Conservation (phyloP, 2,888 invertebrate species). For the Hylaea fasciaria region DNA sequence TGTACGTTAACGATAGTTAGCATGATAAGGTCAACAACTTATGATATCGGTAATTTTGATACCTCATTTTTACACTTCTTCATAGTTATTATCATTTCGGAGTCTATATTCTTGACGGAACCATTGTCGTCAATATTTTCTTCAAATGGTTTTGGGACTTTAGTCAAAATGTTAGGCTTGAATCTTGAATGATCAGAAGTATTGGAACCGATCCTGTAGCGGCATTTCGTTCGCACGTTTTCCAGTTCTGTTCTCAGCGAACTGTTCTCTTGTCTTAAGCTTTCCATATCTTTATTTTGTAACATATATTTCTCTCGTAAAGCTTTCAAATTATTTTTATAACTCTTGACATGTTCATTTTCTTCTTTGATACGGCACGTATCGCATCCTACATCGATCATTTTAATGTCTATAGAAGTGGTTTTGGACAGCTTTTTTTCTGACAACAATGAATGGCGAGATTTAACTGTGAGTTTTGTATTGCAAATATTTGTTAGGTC, state of each 20-base stretch:
- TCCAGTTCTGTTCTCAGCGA: slow-evolving; percentile 64
- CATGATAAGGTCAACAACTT: too few species aligned
- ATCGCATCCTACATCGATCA: slow-evolving; percentile 54
- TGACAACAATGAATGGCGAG: slow-evolving; percentile 5
- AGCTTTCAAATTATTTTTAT: slow-evolving; percentile 52
- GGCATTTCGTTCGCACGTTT: slow-evolving; percentile 50
- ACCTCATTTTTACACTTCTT: slow-evolving; percentile 73
- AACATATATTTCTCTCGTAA: slow-evolving; percentile 55
- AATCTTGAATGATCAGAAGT: slow-evolving; percentile 24
- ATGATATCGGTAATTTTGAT: too few species aligned
- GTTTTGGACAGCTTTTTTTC: slow-evolving; percentile 41
- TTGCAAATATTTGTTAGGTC: neutral
- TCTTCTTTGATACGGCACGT: slow-evolving; percentile 45
- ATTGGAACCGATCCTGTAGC: slow-evolving; percentile 45
- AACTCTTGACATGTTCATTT: slow-evolving; percentile 46
- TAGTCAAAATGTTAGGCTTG: slow-evolving; percentile 35
- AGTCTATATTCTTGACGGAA: slow-evolving; percentile 59
- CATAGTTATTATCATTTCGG: slow-evolving; percentile 78
- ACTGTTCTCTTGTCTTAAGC: slow-evolving; percentile 62
- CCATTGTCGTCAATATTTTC: slow-evolving; percentile 47
- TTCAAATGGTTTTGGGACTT: slow-evolving; percentile 61
- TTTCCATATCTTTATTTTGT: slow-evolving; percentile 63
- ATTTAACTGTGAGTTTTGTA: slow-evolving; percentile 6
- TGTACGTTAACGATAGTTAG: too few species aligned
- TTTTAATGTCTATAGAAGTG: slow-evolving; percentile 52